Evolutionary conservation across 2,888 invertebrate species (phyloP), one percentile per base, ranked within the genome.

Genomic region (Synergus itoensis): DNA sequence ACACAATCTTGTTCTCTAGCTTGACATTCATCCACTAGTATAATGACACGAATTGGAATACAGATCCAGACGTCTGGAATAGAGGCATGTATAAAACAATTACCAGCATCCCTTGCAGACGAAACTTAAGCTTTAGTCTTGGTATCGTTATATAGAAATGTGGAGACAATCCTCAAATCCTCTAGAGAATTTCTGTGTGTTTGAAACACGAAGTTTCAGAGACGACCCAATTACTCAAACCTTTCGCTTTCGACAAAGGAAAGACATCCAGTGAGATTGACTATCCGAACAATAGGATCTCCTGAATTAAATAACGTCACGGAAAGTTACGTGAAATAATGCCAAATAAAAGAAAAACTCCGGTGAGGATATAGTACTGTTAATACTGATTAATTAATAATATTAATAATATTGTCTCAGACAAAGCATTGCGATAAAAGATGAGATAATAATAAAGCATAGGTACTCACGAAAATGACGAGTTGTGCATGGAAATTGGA

Each of bases 211-310:
- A 43, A n/a, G 67, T 36, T 45, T 28, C 9, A 53, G 53, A 53
- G 8, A n/a, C 53, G n/a, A 73, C 48, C 36, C 73, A 73, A 73
- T 73, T 53, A 53, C 73, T 73, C 36, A 73, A 36, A 73, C 53
- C 73, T 73, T 73, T 53, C 73, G 36, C 73, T 53, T 53, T 28
- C 53, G 16, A 73, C 53, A n/a, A 40, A n/a, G 48, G 53, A 53
- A 53, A 53, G 16, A 53, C 36, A 53, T 53, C 48, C n/a, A 73
- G 53, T 28, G 53, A 53, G 53, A 73, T 53, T 53, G 36, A 53
- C 36, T 21, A 36, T 1, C 5, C 12, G n/a, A 48, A 73, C 53
- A 73, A 73, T 73, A 48, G n/a, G 12, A 53, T 48, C 11, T 9
- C 11, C 11, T n/a, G 53, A 36, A 73, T 36, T 53, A 73, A 73